Conservation (phyloP, 2,888 invertebrate species). For the Crocallis elinguaria region DNA sequence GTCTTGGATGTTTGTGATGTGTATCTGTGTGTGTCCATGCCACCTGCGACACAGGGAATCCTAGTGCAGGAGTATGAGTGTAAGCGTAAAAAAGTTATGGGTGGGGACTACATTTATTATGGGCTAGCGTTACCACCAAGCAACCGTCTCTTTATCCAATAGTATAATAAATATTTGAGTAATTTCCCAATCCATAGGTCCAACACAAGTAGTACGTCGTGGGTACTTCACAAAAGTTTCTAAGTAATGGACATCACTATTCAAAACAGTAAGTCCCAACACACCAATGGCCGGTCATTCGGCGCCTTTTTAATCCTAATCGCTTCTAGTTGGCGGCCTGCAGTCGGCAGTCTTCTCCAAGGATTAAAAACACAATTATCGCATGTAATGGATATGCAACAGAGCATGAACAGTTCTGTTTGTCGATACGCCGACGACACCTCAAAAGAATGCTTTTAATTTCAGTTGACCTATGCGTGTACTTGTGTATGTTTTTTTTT, state of each 20-base stretch:
- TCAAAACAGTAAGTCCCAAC: constrained; percentile 49
- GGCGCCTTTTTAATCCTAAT: neutral
- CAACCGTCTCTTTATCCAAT: no score
- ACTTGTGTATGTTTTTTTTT: no score
- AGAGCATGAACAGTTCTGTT: constrained; percentile 74
- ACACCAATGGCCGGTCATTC: constrained; percentile 23
- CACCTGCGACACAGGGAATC: no score
- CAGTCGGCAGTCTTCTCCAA: neutral
- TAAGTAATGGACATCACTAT: constrained; percentile 8
- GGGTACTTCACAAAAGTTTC: neutral
- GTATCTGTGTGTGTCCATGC: no score
- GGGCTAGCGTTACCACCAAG: no score
- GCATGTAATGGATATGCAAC: constrained; percentile 80
- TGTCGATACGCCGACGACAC: constrained; percentile 68
- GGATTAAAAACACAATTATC: constrained; percentile 41
- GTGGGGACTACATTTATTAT: no score
- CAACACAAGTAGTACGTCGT: no score
- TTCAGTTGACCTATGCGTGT: no score
- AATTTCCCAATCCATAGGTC: neutral
- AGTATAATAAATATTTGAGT: no score
- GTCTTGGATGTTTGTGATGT: no score
- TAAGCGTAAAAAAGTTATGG: no score
- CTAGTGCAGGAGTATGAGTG: no score
- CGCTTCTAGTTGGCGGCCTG: constrained; percentile 19
- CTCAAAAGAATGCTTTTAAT: constrained; percentile 43